Base-by-base conservation (phyloP, 64 coral and sea anemone genomes). In the Pocillopora damicornis region DNA sequence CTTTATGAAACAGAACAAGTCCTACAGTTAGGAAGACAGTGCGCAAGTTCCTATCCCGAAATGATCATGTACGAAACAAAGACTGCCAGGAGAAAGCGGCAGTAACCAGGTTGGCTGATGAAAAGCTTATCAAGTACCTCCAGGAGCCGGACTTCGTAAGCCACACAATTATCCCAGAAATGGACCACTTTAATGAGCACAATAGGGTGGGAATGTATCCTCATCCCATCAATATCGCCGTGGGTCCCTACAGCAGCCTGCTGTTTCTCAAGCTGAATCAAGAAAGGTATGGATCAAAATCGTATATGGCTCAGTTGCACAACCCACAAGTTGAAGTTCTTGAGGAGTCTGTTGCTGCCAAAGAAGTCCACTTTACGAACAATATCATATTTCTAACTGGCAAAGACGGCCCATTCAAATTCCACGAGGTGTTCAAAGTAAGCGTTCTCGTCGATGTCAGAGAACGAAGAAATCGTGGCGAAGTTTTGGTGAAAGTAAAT, bases 131-230 rank as follows among this genome's bases (percentile, higher is more conserved):
- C 30, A 30, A 30, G 30, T 30, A 66, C 68, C 82, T 86, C 59
- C 35, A 38, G 36, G 45, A 71, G 42, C 73, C 86, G 63, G 81
- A 86, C 73, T 86, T 75, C 77, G 81, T 91, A 65, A 73, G 35
- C 73, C 89, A 86, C 61, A 91, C 82, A 18, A 91, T 86, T 1
- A 86, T 91, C 30, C 89, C 89, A 6, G 82, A 91, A 62, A 78
- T 36, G 11, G 89, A 79, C 34, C 60, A 26, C 35, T 91, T 86
- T 69, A 91, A 74, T 15, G 89, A 91, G 18, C 69, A 78, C 81
- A 91, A 86, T 38, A 78, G 79, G 56, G 74, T 86, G 26, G 89
- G 89, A 65, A 91, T 78, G 81, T 30, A 30, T 30, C 30, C 30
- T 30, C 30, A 30, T 30, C 30, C 30, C 30, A 30, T 30, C 30